Evolutionary conservation across 2,797 vertebrate genomes (phyloP).

Genomic region (Pantherophis alleghaniensis): DNA sequence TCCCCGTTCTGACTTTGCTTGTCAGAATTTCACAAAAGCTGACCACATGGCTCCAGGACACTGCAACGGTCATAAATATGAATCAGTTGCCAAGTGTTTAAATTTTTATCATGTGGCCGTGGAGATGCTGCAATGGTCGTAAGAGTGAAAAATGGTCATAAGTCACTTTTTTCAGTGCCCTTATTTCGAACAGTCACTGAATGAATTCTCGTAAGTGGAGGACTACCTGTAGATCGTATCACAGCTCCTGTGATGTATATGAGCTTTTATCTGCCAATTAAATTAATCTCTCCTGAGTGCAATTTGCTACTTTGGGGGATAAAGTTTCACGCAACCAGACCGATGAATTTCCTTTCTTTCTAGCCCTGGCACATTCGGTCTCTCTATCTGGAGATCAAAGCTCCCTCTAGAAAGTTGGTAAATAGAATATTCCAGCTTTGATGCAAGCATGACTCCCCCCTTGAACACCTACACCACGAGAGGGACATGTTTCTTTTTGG

Average conservation of each 20-base stretch:
- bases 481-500: slow-evolving; percentile 68
- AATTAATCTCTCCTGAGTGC: slow-evolving; percentile 48
- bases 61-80: not conserved
- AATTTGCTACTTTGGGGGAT: slow-evolving; percentile 45
- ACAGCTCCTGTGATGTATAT: slow-evolving; percentile 39
- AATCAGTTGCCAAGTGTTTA: not conserved
- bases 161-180: not conserved
- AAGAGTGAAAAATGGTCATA: not conserved
- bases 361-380: slow-evolving; percentile 51
- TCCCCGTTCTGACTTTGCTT: not conserved
- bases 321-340: slow-evolving; percentile 59
- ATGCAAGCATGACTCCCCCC: slow-evolving; percentile 52
- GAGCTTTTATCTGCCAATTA: slow-evolving; percentile 57
- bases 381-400: slow-evolving; percentile 78
- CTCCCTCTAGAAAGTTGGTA: slow-evolving; percentile 62
- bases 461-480: slow-evolving; percentile 59
- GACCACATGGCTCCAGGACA: not conserved
- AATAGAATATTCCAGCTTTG: slow-evolving; percentile 68
- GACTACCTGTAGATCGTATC: slow-evolving; percentile 21
- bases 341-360: slow-evolving; percentile 62
- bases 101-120: not conserved
- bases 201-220: not conserved
- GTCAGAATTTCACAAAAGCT: not conserved
- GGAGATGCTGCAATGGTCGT: not conserved
- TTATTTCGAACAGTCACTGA: not conserved